A percentile compares a stretch with the other conserved stretches of the same genome.
Conservation (phyloP, 2,113 vertebrate genomes). For the Desmodus rotundus region DNA sequence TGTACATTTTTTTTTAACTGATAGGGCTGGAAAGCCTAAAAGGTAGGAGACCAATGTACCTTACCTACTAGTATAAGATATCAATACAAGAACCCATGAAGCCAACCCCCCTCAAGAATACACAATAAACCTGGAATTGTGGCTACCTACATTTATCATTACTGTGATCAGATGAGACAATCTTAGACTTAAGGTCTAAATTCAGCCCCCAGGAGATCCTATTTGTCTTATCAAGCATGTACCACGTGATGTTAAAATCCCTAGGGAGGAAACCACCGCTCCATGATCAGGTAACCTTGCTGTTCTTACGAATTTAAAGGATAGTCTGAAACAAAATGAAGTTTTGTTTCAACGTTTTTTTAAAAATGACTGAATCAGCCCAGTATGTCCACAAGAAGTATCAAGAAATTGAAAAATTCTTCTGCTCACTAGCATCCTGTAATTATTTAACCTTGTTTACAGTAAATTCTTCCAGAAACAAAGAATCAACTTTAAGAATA, state of each 20-base stretch:
- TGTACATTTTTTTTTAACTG: neutral
- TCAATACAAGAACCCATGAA: neutral
- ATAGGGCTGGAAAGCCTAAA: neutral
- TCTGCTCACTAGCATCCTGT: neutral
- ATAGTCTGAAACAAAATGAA: neutral
- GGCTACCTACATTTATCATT: neutral
- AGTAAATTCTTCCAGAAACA: neutral
- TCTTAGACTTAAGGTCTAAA: neutral
- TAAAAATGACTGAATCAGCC: slow-evolving; percentile 21
- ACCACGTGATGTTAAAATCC: neutral
- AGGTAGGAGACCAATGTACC: neutral
- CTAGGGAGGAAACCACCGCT: neutral
- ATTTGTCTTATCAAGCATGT: neutral
- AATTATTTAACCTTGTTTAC: slow-evolving; percentile 32
- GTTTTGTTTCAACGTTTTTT: neutral
- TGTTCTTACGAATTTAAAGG: neutral
- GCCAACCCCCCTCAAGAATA: neutral
- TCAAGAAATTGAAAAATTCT: neutral
- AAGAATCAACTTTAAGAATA: neutral
- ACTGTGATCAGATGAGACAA: neutral
- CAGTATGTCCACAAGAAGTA: neutral
- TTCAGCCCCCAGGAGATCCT: neutral
- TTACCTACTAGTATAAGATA: neutral
- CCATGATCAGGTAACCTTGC: neutral
- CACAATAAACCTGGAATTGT: neutral